Base-by-base conservation (phyloP, 1,140 invertebrate genomes). In the Saccostrea glomerata region DNA sequence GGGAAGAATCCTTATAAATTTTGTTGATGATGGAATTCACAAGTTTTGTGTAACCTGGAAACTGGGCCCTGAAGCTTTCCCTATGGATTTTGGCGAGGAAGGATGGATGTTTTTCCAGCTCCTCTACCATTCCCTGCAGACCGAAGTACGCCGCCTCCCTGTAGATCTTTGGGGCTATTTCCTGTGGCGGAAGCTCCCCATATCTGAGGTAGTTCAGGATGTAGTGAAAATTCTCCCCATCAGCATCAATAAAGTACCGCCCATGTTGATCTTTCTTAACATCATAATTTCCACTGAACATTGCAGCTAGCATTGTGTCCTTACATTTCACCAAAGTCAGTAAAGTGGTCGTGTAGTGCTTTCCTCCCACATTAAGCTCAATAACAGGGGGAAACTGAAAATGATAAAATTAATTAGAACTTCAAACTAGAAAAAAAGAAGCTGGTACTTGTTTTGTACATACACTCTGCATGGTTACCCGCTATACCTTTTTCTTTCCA, bases 261-360 rank as follows among this genome's bases (percentile, higher is more conserved):
- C 93, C 94, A 88, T 94, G 85, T 89, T 92, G 90, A 88, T 94
- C 94, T 84, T 90, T 90, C 3, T 91, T 88, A 3, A 93, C 89
- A 12, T 90, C 84, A 89, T 94, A 93, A 47, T 92, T 91, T 15
- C 94, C 94, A 90, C 93, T 94, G 83, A 94, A 94, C 94, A 94
- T 94, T 23, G 93, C 92, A n/a, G 91, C 90, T 60, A 94, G 83
- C 94, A 94, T 94, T 60, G 92, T 93, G 55, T 93, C 91, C 84
- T 89, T 88, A 25, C 90, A 91, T 89, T 93, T 93, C 25, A 90
- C 91, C 25, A 94, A 77, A 0, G 94, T 94, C n/a, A 92, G 85
- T 11, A 92, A 89, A 36, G 89, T 92, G n/a, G 94, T 94, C 1
- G 92, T 93, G 88, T 91, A 94, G 66, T 91, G 87, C 23, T 86